Base-by-base conservation (phyloP, 2,797 vertebrate species). In the Crenuchus spilurus region DNA sequence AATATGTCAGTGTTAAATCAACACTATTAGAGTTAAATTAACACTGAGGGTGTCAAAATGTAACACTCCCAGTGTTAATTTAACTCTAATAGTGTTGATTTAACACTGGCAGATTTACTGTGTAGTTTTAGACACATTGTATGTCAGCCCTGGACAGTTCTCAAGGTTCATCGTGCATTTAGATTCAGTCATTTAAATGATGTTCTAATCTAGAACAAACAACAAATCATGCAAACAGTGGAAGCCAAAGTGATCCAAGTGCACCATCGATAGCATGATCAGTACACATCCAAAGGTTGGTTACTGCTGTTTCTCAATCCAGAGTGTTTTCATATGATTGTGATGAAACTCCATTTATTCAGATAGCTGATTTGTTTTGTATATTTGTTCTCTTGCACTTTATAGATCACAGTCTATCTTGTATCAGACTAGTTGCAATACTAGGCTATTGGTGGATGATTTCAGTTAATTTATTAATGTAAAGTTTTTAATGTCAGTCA, bases 321-420 rank as follows among this genome's bases (percentile, higher is more conserved):
- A 24, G 13, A 65, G 44, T 9, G 48, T 30, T 35, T 31, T 48
- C n/a, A 11, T 57, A 39, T 72, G 13, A 31, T 33, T 5, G 7
- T 54, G 16, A 65, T 49, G 16, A 20, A 37, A 48, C 46, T 74
- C 14, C 41, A 57, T 26, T 26, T 7, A 22, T 54, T 42, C 5
- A 37, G 20, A 61, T 13, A 35, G 30, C 0, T 48, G 13, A 37
- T 42, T 33, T 54, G 16, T 24, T 66, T n/a, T 51, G 26, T 48
- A 3, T 11, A 20, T 39, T 30, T 57, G 13, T 52, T 61, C 20
- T 26, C 46, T 46, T 31, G 74, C 74, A 76, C 66, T 76, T 76
- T 76, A 75, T 69, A 54, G 35, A 54, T 41, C 2, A 30, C 13
- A 46, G 10, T 55, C 13, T 30, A 18, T 18, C 30, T 60, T 48